These are phyloP conservation scores for Leptura quadrifasciata DNA, from an alignment of 2,888 invertebrate species.

Conservation along the genomic window DNA sequence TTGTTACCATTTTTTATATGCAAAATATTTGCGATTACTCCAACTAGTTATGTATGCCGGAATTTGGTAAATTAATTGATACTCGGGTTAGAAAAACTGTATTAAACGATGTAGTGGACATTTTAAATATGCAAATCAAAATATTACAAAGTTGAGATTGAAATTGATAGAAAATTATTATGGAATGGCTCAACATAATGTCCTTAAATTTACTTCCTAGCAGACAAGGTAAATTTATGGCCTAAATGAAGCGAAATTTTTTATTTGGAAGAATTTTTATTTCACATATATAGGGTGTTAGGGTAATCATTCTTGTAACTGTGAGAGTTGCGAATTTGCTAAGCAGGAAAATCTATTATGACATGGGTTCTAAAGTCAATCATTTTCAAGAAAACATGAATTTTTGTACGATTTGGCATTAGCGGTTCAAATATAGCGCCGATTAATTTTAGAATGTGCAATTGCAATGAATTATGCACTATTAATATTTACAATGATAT, in stretches of 20 bases:
- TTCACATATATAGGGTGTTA: no score
- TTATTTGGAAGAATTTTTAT: no score
- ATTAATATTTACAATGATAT: no score
- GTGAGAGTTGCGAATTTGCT: no score
- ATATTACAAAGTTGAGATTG: neutral
- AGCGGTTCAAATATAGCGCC: no score
- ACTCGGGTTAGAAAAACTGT: constrained; percentile 15
- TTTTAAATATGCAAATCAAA: constrained; percentile 20
- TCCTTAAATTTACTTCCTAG: neutral
- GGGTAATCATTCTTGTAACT: no score
- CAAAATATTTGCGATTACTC: constrained; percentile 41
- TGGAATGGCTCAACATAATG: neutral
- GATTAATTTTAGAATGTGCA: no score
- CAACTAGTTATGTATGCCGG: constrained; percentile 12
- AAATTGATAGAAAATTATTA: neutral
- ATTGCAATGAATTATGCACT: no score
- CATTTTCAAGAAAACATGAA: no score
- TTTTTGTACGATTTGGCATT: no score
- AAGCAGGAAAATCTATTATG: no score
- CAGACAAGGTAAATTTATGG: neutral
- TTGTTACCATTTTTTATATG: constrained; percentile 64
- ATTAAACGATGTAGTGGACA: constrained; percentile 17
- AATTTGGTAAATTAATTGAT: constrained; percentile 14
- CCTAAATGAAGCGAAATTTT: neutral
- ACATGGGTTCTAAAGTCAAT: no score